These are phyloP conservation scores for Elegia similella DNA, from an alignment of 2,888 invertebrate species.

Conservation along the genomic window DNA sequence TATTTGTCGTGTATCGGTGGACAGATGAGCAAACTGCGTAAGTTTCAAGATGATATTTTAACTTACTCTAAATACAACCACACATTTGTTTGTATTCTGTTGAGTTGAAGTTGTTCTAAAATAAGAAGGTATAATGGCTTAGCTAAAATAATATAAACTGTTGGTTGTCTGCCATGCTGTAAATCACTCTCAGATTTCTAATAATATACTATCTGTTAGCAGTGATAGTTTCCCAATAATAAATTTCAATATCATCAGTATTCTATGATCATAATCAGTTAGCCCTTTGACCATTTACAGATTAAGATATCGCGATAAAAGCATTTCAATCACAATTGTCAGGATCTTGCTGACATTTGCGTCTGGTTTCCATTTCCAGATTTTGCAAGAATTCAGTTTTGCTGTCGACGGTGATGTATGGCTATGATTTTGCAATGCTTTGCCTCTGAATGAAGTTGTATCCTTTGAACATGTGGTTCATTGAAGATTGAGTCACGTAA, in stretches of 20 bases:
- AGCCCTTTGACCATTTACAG: conserved; percentile 40
- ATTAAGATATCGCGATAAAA: conserved; percentile 48
- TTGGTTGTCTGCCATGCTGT: background rate
- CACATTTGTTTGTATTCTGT: conserved; percentile 26
- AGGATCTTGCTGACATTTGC: conserved; percentile 49
- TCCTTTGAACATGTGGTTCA: conserved; percentile 41
- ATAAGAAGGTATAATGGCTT: no score
- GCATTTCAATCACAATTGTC: conserved; percentile 47
- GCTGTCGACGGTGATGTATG: conserved; percentile 34
- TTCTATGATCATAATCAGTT: conserved; percentile 36
- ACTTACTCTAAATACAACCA: background rate
- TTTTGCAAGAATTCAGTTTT: conserved; percentile 40
- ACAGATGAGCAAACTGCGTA: conserved; percentile 25
- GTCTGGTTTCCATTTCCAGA: conserved; percentile 51
- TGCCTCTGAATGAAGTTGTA: conserved; percentile 31
- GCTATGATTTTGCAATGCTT: conserved; percentile 32
- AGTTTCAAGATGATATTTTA: conserved; percentile 18
- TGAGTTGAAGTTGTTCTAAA: background rate
- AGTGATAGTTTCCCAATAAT: conserved; percentile 25
- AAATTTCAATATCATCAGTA: conserved; percentile 35
- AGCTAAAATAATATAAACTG: background rate
- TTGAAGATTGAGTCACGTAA: conserved; percentile 58
- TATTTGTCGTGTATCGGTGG: conserved; percentile 30
- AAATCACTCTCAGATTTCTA: background rate
- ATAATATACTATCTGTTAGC: background rate